Conservation (phyloP, 2,888 invertebrate species). For the Sipunculus nudus region DNA sequence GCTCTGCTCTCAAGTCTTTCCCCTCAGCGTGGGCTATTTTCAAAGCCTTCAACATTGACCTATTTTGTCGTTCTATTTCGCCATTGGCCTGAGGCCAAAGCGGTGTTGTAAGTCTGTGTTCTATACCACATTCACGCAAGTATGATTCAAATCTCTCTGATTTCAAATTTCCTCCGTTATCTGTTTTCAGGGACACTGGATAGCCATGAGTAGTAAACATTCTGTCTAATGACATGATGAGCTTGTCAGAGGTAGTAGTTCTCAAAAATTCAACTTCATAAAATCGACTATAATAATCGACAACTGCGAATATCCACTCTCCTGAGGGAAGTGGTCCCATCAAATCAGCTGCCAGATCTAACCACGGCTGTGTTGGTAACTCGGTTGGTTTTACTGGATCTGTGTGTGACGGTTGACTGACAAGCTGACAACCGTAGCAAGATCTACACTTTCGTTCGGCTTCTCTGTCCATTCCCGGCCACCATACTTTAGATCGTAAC, state of each 20-base stretch:
- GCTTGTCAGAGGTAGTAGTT: slow-evolving; percentile 15
- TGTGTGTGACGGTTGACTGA: slow-evolving; percentile 1
- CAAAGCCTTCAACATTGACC: slow-evolving; percentile 17
- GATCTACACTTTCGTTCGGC: slow-evolving; percentile 13
- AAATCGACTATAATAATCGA: slow-evolving; percentile 14
- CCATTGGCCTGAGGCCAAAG: slow-evolving; percentile 41
- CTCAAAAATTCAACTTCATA: slow-evolving; percentile 32
- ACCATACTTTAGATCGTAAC: slow-evolving; percentile 37
- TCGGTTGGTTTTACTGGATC: background rate
- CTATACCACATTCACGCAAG: slow-evolving; percentile 31
- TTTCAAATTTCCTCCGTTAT: slow-evolving; percentile 37
- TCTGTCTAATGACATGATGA: slow-evolving; percentile 24
- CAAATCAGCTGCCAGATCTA: slow-evolving; percentile 26
- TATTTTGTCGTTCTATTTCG: slow-evolving; percentile 38
- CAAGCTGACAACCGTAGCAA: slow-evolving; percentile 23
- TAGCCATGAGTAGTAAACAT: slow-evolving; percentile 31
- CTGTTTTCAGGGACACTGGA: slow-evolving; percentile 31
- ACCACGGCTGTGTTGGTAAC: slow-evolving; percentile 9
- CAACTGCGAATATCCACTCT: background rate
- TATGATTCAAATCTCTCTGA: slow-evolving; percentile 26
- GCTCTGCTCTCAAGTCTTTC: slow-evolving; percentile 2
- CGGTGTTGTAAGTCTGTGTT: slow-evolving; percentile 25
- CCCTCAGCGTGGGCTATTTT: slow-evolving; percentile 1
- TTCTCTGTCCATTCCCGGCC: slow-evolving; percentile 26
- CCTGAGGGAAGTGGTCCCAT: background rate